Conservation (phyloP, 1,140 invertebrate species). For the Chrysoperla carnea region DNA sequence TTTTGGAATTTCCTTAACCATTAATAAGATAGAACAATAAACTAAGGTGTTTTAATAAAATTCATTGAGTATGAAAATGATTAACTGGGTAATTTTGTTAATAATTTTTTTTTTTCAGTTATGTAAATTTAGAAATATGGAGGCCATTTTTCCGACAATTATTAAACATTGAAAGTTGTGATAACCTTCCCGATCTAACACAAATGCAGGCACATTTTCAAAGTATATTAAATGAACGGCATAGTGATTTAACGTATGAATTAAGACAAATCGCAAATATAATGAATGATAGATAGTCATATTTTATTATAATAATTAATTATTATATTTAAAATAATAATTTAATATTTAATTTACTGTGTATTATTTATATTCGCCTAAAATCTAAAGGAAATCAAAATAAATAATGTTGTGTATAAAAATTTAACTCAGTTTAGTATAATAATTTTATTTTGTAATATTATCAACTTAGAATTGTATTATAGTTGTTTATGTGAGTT, state of each 20-base stretch:
- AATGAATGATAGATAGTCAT: not conserved
- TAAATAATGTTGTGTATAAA: too few species aligned
- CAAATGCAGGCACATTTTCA: not conserved
- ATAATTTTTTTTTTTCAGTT: slow-evolving; percentile 11
- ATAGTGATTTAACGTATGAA: not conserved
- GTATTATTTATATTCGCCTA: too few species aligned
- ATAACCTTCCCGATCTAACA: not conserved
- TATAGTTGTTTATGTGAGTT: too few species aligned
- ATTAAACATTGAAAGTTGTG: slow-evolving; percentile 1
- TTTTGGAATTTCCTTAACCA: too few species aligned
- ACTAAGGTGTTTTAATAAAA: too few species aligned
- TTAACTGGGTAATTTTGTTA: too few species aligned
- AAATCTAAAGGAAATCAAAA: too few species aligned
- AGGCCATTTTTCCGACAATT: slow-evolving; percentile 13
- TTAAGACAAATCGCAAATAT: not conserved
- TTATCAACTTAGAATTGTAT: too few species aligned
- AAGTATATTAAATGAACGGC: not conserved
- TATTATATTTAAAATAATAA: not conserved
- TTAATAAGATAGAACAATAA: too few species aligned
- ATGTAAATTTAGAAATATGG: slow-evolving; percentile 17
- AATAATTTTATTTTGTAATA: too few species aligned
- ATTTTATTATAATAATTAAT: not conserved
- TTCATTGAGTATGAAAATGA: too few species aligned
- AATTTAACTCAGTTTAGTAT: too few species aligned
- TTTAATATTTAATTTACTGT: not conserved